A percentile compares a stretch with the other conserved stretches of the same genome.
Evolutionary conservation across 2,113 vertebrate species (phyloP).

Genomic region (Hippoglossus stenolepis): DNA sequence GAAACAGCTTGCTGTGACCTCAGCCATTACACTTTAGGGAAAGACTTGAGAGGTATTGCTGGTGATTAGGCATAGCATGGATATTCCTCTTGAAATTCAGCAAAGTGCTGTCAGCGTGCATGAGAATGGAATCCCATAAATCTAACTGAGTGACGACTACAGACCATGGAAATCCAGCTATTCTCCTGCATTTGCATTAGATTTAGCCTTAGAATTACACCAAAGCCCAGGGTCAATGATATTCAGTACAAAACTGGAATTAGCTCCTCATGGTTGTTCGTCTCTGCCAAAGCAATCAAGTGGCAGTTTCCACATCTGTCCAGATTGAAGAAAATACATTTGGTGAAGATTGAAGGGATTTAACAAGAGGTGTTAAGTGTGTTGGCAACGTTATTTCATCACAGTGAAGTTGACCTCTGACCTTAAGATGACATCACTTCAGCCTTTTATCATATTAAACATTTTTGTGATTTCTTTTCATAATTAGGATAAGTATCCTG

Average conservation of each 20-base stretch:
- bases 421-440: no score
- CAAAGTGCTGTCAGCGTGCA: slow-evolving; percentile 37
- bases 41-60: slow-evolving; percentile 51
- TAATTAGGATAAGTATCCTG: not conserved
- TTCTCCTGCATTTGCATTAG: slow-evolving; percentile 15
- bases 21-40: slow-evolving; percentile 52
- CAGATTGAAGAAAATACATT: not conserved
- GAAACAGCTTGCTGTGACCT: slow-evolving; percentile 74
- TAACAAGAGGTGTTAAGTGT: no score
- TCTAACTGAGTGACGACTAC: slow-evolving; percentile 58
- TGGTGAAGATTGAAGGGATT: not conserved
- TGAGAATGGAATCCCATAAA: slow-evolving; percentile 58
- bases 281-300: not conserved
- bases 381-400: no score
- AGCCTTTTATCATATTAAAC: no score
- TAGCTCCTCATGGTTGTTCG: not conserved
- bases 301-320: not conserved
- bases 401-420: not conserved
- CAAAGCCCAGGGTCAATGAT: not conserved
- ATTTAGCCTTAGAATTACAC: not conserved
- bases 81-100: slow-evolving; percentile 61
- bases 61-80: slow-evolving; percentile 70
- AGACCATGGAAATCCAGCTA: slow-evolving; percentile 62
- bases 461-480: not conserved
- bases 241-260: slow-evolving; percentile 1